These are phyloP conservation scores for Griposia aprilina DNA, from an alignment of 2,888 invertebrate species.

Conservation along the genomic window DNA sequence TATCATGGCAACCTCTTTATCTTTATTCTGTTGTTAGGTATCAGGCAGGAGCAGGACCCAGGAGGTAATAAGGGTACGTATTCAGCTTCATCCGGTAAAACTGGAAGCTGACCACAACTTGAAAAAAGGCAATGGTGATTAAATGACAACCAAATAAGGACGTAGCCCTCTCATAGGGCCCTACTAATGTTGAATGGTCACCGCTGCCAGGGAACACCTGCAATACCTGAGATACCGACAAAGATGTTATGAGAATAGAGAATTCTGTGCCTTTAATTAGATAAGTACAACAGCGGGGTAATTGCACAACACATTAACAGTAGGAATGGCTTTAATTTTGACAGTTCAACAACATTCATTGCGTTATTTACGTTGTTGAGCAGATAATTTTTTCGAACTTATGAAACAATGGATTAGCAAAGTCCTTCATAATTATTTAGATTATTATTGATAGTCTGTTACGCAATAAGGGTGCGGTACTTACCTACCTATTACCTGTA, in stretches of 20 bases:
- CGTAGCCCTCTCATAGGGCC: background rate
- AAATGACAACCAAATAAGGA: background rate
- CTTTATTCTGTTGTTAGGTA: background rate
- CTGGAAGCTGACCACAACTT: background rate
- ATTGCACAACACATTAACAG: too few species aligned
- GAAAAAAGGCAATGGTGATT: background rate
- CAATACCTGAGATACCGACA: background rate
- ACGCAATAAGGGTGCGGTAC: too few species aligned
- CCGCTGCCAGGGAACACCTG: background rate
- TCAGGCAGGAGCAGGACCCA: background rate
- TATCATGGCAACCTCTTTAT: background rate
- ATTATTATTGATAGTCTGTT: too few species aligned
- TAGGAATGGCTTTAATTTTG: too few species aligned
- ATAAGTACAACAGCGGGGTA: too few species aligned
- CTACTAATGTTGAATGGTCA: background rate
- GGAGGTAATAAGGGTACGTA: background rate
- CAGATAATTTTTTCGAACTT: too few species aligned
- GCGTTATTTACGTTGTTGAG: too few species aligned
- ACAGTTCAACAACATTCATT: too few species aligned
- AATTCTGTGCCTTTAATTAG: background rate
- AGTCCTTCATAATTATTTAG: too few species aligned
- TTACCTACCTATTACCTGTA: too few species aligned
- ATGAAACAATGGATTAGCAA: too few species aligned
- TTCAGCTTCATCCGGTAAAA: background rate
- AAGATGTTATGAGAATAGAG: background rate